Conservation (phyloP, 2,797 vertebrate species). For the Dendrocincla fuliginosa region DNA sequence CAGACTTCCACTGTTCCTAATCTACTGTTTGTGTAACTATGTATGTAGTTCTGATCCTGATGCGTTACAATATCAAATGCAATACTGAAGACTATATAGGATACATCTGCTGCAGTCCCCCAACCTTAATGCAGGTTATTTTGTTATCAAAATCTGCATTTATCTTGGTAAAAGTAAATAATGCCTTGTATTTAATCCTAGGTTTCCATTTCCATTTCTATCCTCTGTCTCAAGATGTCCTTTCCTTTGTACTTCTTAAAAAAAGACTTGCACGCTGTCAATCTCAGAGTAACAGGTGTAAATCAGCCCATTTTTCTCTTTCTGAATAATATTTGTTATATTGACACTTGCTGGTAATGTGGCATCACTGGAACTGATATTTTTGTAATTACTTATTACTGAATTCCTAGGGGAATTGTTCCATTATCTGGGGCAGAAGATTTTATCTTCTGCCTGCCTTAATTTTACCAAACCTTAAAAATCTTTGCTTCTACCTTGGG, state of each 20-base stretch:
- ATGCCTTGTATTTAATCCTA: not conserved
- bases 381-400: not conserved
- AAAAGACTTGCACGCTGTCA: fast-evolving
- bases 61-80: not conserved
- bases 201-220: not conserved
- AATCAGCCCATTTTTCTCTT: not conserved
- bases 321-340: not conserved
- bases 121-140: not conserved
- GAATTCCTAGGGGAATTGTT: not conserved
- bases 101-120: not conserved
- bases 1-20: not conserved
- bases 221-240: not conserved
- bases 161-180: not conserved
- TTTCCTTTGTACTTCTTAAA: not conserved
- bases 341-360: not conserved
- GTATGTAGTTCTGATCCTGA: not conserved
- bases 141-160: not conserved
- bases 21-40: not conserved
- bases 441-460: not conserved
- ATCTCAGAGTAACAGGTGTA: not conserved
- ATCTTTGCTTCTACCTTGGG: not conserved
- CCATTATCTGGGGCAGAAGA: not conserved
- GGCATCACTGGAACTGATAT: not conserved
- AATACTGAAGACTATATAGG: not conserved
- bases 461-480: not conserved